Evolutionary conservation across 2,888 invertebrate species (phyloP).

Genomic region (Proisotoma minuta): DNA sequence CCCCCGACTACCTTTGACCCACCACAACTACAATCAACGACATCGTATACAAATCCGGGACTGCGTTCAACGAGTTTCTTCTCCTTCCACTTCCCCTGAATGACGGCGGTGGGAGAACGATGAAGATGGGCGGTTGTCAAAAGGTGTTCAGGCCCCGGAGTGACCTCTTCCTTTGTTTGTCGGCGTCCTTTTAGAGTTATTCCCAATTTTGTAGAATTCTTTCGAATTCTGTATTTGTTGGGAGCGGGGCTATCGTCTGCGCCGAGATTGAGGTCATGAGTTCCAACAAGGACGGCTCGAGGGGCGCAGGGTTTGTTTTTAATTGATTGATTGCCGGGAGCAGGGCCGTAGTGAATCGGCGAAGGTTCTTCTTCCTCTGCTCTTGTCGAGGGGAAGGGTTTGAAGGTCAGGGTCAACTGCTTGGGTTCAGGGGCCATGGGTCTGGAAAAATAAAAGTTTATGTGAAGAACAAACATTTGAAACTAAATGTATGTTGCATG

Average conservation of each 20-base stretch:
- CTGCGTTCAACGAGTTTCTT: neutral
- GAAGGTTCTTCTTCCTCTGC: constrained; percentile 22
- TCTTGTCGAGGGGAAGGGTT: constrained; percentile 27
- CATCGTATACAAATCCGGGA: neutral
- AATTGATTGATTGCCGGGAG: constrained; percentile 14
- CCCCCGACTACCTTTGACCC: constrained; percentile 21
- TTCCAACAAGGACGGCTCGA: constrained; percentile 17
- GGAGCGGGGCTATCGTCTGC: constrained; percentile 21
- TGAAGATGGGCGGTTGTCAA: neutral
- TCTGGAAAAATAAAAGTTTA: too few relatives aligned
- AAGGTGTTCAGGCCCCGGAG: constrained; percentile 31
- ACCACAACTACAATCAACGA: neutral
- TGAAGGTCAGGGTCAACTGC: constrained; percentile 34
- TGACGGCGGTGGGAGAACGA: constrained; percentile 15
- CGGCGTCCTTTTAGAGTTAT: constrained; percentile 16
- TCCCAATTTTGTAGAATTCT: too few relatives aligned
- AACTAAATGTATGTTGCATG: too few relatives aligned
- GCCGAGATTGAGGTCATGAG: constrained; percentile 14
- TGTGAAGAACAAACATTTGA: too few relatives aligned
- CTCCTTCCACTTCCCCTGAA: constrained; percentile 20
- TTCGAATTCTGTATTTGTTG: constrained; percentile 24
- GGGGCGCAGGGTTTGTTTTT: constrained; percentile 24
- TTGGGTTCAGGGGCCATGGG: neutral
- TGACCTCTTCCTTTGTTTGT: constrained; percentile 4
- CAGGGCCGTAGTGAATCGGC: constrained; percentile 24